A percentile compares a stretch with the other conserved stretches of the same genome.
Conservation (phyloP, 2,888 invertebrate species). For the Cosmia trapezina region DNA sequence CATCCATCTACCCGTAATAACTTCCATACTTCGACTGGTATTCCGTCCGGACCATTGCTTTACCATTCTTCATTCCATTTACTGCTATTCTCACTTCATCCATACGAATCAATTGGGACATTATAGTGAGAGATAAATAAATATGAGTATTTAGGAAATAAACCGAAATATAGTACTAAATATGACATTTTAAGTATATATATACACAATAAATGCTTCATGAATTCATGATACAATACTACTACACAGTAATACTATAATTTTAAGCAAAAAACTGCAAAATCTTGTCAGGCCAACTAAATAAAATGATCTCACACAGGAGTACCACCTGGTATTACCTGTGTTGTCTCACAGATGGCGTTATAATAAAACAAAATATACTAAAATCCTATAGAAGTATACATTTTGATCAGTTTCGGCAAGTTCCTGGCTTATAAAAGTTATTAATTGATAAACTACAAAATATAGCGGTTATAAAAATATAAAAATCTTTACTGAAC, state of each 20-base stretch:
- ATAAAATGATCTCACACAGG: background rate
- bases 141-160: background rate
- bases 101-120: background rate
- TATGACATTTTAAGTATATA: background rate
- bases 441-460: background rate
- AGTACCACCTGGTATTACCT: background rate
- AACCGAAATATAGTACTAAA: background rate
- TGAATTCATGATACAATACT: too few species aligned
- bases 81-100: background rate
- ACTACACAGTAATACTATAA: too few species aligned
- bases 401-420: background rate
- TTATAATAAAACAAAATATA: background rate
- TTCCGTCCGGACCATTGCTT: background rate
- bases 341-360: background rate
- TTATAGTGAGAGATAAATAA: background rate
- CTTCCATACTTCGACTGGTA: background rate
- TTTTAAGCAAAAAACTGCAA: too few species aligned
- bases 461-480: background rate
- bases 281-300: background rate
- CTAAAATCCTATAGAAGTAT: background rate
- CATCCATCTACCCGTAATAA: background rate
- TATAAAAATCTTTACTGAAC: background rate
- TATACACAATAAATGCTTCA: background rate
- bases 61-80: background rate
- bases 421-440: conserved; percentile 1